Evolutionary conservation across 2,113 vertebrate species (phyloP).

Genomic region (Gasterosteus aculeatus): DNA sequence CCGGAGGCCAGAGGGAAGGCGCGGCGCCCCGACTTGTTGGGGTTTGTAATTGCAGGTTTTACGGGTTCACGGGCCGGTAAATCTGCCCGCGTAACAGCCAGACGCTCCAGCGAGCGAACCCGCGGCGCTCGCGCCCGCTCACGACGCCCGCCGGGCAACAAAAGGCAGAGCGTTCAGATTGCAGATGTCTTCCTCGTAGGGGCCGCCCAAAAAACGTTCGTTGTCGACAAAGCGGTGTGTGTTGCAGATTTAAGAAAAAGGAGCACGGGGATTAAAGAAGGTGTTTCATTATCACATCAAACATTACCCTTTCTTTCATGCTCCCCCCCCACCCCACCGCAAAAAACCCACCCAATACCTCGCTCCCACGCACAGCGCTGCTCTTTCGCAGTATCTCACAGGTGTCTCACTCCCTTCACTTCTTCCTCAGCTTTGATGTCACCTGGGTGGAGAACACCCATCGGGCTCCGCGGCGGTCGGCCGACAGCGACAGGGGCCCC

Average conservation of each 20-base stretch:
- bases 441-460: constrained; percentile 50
- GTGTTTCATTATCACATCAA: constrained; percentile 78
- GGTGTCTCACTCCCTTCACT: background rate
- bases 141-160: background rate
- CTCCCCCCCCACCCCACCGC: background rate
- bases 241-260: constrained; percentile 53
- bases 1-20: constrained; percentile 57
- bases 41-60: constrained; percentile 78
- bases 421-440: constrained; percentile 62
- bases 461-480: constrained; percentile 47
- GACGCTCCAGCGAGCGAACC: constrained; percentile 58
- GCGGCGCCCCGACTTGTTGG: constrained; percentile 65
- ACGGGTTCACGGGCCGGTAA: constrained; percentile 73
- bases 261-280: constrained; percentile 62
- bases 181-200: constrained; percentile 12
- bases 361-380: background rate
- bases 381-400: too few relatives aligned
- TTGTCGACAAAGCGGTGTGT: constrained; percentile 69
- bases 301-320: constrained; percentile 70
- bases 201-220: constrained; percentile 58
- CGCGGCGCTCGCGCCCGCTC: too few relatives aligned
- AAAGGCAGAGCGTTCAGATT: constrained; percentile 5
- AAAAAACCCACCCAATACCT: constrained; percentile 45
- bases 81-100: constrained; percentile 70
- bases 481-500: constrained; percentile 35